These are phyloP conservation scores for Pogonocichla stellata DNA, from an alignment of 2,113 vertebrate genomes.

Conservation along the genomic window DNA sequence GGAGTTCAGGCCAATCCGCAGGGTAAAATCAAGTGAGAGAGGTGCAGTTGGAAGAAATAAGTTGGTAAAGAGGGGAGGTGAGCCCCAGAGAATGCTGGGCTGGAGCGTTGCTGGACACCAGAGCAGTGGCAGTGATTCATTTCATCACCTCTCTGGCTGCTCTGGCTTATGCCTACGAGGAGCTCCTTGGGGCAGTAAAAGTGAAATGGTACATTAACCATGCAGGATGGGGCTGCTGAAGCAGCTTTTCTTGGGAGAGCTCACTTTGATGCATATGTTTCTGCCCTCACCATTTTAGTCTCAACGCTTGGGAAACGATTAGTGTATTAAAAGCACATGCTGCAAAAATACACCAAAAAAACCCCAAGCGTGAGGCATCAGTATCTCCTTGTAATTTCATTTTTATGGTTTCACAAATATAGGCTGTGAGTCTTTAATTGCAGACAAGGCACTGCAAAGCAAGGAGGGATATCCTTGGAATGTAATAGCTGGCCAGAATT, in stretches of 20 bases:
- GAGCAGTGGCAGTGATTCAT: not conserved
- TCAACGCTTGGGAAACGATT: not conserved
- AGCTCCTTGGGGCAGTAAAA: not conserved
- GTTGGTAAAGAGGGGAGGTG: not conserved
- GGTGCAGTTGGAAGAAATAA: not conserved
- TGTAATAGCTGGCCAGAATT: slow-evolving; percentile 28
- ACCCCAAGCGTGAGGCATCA: not conserved
- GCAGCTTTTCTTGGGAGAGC: not conserved
- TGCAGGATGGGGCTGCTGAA: not conserved
- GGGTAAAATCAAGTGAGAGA: not conserved
- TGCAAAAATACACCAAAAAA: not conserved
- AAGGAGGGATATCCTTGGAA: slow-evolving; percentile 6
- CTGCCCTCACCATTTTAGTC: not conserved
- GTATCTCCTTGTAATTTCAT: not conserved
- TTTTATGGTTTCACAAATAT: not conserved
- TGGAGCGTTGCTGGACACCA: not conserved
- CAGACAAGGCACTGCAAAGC: not conserved
- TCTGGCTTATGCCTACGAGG: not conserved
- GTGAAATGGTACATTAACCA: not conserved
- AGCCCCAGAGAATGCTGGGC: not conserved
- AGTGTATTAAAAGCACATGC: not conserved
- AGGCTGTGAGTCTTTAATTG: not conserved
- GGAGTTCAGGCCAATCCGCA: not conserved
- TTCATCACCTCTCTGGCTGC: not conserved
- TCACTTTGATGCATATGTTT: not conserved